Evolutionary conservation across 1,140 invertebrate species (phyloP).

Genomic region (Drosophila pandora): DNA sequence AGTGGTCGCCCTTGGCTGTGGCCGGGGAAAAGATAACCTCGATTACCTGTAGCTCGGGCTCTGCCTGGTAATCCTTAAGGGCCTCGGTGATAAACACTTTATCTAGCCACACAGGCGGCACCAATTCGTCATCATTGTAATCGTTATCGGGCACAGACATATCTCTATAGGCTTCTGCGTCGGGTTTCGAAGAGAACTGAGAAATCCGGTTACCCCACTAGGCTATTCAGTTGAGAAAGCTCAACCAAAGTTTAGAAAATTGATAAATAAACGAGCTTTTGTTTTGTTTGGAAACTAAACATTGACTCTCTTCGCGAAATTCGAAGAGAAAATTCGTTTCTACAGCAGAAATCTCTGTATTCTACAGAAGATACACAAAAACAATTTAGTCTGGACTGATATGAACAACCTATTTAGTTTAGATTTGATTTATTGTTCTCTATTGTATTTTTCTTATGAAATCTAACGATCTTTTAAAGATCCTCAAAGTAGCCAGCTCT

Average conservation of each 20-base stretch:
- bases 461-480: slow-evolving; percentile 3
- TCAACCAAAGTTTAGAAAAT: background rate
- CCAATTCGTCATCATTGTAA: slow-evolving; percentile 66
- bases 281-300: background rate
- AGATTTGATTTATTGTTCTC: background rate
- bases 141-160: slow-evolving; percentile 15
- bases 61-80: slow-evolving; percentile 31
- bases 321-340: background rate
- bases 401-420: background rate
- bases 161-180: slow-evolving; percentile 1
- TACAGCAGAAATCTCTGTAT: background rate
- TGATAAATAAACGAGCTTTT: slow-evolving; percentile 2
- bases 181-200: background rate
- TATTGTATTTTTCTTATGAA: too few relatives aligned
- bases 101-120: slow-evolving; percentile 62
- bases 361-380: background rate
- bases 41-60: slow-evolving; percentile 25
- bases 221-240: slow-evolving; percentile 4
- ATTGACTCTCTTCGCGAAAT: background rate
- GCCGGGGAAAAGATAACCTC: slow-evolving; percentile 58
- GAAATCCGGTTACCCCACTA: background rate
- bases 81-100: slow-evolving; percentile 50
- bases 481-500: slow-evolving; percentile 51
- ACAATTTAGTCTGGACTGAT: background rate
- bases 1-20: slow-evolving; percentile 70